Conservation (phyloP, 2,113 vertebrate species). For the Motacilla tschutschensis region DNA sequence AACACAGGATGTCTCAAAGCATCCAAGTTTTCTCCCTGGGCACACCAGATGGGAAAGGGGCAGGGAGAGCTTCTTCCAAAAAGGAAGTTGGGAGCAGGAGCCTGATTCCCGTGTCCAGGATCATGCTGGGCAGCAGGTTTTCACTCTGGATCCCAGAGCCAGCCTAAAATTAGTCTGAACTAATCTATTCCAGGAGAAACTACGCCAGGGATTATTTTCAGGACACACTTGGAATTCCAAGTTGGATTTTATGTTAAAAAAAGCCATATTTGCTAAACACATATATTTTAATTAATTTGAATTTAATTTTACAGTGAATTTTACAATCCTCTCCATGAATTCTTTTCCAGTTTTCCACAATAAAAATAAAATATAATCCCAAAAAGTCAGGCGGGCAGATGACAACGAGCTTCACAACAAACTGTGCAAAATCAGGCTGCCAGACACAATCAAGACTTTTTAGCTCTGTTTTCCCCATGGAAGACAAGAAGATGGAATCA, state of each 20-base stretch:
- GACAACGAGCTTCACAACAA: background rate
- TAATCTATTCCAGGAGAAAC: background rate
- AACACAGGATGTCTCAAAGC: background rate
- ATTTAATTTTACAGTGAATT: background rate
- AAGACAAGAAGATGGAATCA: background rate
- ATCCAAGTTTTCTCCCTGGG: background rate
- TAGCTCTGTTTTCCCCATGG: background rate
- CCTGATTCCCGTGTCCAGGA: background rate
- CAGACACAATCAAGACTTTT: background rate
- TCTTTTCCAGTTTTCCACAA: background rate
- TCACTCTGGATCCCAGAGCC: background rate
- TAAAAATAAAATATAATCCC: background rate
- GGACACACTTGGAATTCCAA: background rate
- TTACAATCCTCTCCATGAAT: background rate
- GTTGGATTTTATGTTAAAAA: background rate
- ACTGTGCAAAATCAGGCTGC: background rate
- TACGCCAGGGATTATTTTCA: background rate
- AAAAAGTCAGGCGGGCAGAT: background rate
- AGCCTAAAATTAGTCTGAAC: conserved; percentile 22
- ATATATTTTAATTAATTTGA: background rate
- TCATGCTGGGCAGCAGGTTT: conserved; percentile 37
- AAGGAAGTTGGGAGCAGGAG: conserved; percentile 15
- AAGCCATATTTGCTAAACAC: background rate
- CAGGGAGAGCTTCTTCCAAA: background rate
- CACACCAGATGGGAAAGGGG: conserved; percentile 20